Evolutionary conservation across 1,140 invertebrate genomes (phyloP), one percentile per base, ranked within the genome.

Genomic region (Odontomachus brunneus): DNA sequence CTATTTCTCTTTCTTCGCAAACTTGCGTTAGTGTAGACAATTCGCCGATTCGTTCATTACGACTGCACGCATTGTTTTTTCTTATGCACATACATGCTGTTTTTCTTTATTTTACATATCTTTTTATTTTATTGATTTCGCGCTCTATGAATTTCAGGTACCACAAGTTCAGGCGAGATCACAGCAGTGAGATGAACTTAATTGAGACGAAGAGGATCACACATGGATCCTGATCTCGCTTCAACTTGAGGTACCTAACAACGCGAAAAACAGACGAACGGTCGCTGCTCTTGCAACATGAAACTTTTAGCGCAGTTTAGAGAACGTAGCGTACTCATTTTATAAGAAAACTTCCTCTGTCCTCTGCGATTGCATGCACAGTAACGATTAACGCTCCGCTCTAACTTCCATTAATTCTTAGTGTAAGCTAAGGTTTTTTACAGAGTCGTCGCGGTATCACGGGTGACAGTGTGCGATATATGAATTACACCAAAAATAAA

Each of bases 381-480:
- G 75, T 83, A 85, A 83, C 87, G 72, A 92, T 80, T 91, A 91
- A 93, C 78, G 84, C 73, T 92, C 89, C 91, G 83, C 80, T 92
- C 90, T 93, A 92, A 93, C 89, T 93, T 91, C 83, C 75, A 92
- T 88, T 94, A 93, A 94, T 84, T 83, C 66, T 72, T 49, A 15
- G 71, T 82, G 38, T 87, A 88, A 75, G 48, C 26, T 85, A 29
- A 75, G 48, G 75, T 83, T 87, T 88, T 89, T 86, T 84, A 24
- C 83, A 89, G 87, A 87, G 84, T 65, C 85, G 62, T 83, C 62
- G 63, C 24, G 19, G 51, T 82, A 55, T 88, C 59, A 60, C 44
- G 17, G 85, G 22, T 83, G 33, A 51, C 51, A 71, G 17, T 85
- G 83, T 22, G 53, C 63, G 22, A 80, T n/a, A 53, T 19, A 38